Conservation (phyloP, 2,888 invertebrate genomes). For the Polydrusus cervinus region DNA sequence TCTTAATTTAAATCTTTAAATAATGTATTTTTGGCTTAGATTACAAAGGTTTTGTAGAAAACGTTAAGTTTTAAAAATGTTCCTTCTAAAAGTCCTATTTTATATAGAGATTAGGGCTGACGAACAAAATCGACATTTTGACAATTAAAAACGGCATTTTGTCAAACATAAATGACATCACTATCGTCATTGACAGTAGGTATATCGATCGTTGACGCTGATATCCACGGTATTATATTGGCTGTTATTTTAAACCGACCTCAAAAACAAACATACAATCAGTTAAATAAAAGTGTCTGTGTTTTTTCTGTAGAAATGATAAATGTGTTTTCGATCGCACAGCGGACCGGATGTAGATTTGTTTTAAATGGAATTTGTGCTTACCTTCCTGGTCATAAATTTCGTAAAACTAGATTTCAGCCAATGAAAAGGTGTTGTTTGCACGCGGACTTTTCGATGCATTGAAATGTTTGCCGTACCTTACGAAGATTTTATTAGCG, state of each 20-base stretch:
- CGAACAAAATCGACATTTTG: no score
- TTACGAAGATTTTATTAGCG: constrained; percentile 33
- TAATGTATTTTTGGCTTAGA: no score
- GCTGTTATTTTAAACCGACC: not conserved
- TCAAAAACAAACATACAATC: constrained; percentile 17
- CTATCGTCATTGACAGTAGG: no score
- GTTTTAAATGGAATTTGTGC: constrained; percentile 49
- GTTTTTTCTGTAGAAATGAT: constrained; percentile 32
- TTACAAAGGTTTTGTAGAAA: no score
- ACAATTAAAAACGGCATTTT: no score
- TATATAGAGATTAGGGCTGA: no score
- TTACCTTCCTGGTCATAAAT: constrained; percentile 43
- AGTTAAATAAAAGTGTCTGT: not conserved
- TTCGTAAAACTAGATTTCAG: constrained; percentile 42
- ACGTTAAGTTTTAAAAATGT: no score
- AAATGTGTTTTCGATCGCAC: constrained; percentile 48
- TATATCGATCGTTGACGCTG: no score
- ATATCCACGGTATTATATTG: no score
- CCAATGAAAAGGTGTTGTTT: constrained; percentile 50
- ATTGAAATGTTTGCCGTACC: constrained; percentile 35
- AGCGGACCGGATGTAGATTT: constrained; percentile 44
- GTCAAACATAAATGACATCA: no score
- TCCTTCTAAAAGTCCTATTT: no score
- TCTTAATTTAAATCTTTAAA: no score
- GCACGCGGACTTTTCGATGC: constrained; percentile 34